Evolutionary conservation across 2,797 vertebrate genomes (phyloP), one percentile per base, ranked within the genome.

Genomic region (Helarctos malayanus): DNA sequence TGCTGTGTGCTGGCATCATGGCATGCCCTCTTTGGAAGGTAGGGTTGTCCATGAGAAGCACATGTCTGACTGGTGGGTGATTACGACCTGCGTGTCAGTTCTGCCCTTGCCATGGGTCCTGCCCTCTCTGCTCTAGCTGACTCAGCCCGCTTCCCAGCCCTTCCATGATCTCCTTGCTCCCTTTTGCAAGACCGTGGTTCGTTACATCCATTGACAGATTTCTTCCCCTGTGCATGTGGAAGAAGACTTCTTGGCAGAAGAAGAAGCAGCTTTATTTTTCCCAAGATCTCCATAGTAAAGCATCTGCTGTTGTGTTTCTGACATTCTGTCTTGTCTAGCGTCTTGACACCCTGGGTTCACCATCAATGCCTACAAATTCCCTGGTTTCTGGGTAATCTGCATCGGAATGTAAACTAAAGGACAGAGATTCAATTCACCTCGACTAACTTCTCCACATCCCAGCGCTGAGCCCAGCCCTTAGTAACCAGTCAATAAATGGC

Each of bases 1-100:
- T 11, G 0, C 12, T 16, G 5, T 23, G 5, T 45, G 9, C 49
- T 23, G 76, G 27, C 35, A 13, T 2, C 18, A 49, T 0, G 3
- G 10, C 1, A 1, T 18, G 32, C 10, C 41, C 12, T 57, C 32
- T 35, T 63, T n/a, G 27, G 18, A 29, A 3, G 41, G 7, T 38
- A 18, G 32, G 23, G 3, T 1, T 14, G 2, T 59, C 80, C n/a
- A 32, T 41, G n/a, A 19, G 52, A 83, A 88, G 83, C 35, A 63
- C 32, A 57, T 1, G 2, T 32, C 35, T 45, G 25, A 69, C 54
- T 16, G 1, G 14, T 25, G 35, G 18, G 27, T 16, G 13, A 32
- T 54, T 27, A 11, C 2, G 15, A 25, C 47, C 45, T 63, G 12
- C 9, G 2, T 7, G 3, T 14, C 32, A n/a, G 18, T 19, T 87